phyloP scores from a whole-genome alignment of 2,113 vertebrate genomes.

The Seriola rivoliana region DNA sequence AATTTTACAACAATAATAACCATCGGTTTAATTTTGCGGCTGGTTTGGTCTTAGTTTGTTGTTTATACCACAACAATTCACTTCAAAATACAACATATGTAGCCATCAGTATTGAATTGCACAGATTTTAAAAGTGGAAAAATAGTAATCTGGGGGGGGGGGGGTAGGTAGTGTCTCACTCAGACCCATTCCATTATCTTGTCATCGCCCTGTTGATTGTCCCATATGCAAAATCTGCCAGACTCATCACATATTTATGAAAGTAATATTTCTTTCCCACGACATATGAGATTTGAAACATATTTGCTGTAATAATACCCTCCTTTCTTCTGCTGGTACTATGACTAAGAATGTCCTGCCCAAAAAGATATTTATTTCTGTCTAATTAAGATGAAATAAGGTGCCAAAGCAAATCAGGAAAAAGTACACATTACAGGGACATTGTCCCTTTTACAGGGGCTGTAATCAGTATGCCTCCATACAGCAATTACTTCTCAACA shows the following conservation, averaged over 20 bases:
- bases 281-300: background rate
- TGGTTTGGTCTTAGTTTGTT: background rate
- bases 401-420: conserved; percentile 67
- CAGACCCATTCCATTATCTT: background rate
- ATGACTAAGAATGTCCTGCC: background rate
- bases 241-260: background rate
- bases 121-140: background rate
- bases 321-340: background rate
- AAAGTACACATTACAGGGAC: conserved; percentile 21
- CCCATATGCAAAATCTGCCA: background rate
- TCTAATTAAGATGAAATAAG: conserved; percentile 34
- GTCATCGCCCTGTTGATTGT: background rate
- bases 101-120: background rate
- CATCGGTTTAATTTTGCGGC: too few species aligned
- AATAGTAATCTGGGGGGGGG: background rate
- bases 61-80: background rate
- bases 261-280: background rate
- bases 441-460: conserved; percentile 27
- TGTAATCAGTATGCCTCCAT: conserved; percentile 55
- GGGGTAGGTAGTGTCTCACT: background rate
- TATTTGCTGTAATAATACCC: background rate
- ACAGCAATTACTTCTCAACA: conserved; percentile 67
- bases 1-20: too few species aligned
- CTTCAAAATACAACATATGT: background rate
- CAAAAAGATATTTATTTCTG: conserved; percentile 28